A percentile compares a stretch with the other conserved stretches of the same genome.
Evolutionary conservation across 92 coral and sea anemone species (phyloP).

Genomic region (Nematostella vectensis): DNA sequence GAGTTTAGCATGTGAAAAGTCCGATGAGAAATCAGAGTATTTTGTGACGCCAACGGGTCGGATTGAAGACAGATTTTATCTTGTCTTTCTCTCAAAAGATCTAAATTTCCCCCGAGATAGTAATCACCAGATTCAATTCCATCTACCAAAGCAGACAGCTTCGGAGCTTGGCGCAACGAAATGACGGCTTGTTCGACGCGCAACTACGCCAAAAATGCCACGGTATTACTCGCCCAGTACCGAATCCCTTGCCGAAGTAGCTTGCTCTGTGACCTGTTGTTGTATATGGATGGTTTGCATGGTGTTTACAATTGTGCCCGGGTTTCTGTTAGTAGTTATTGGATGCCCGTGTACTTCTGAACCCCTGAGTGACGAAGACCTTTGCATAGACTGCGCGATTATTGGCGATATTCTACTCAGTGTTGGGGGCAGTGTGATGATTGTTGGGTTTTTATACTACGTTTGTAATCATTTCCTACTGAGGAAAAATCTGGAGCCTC

Average conservation of each 20-base stretch:
- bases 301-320: slow-evolving; percentile 30
- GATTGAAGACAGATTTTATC: slow-evolving; percentile 19
- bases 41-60: slow-evolving; percentile 28
- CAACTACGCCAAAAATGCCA: slow-evolving; percentile 14
- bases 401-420: slow-evolving; percentile 32
- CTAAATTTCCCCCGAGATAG: slow-evolving; percentile 16
- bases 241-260: slow-evolving; percentile 22
- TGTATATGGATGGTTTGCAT: slow-evolving; percentile 33
- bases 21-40: not conserved
- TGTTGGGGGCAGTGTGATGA: slow-evolving; percentile 27
- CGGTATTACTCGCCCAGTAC: slow-evolving; percentile 19
- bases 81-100: slow-evolving; percentile 12
- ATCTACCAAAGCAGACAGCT: slow-evolving; percentile 2
- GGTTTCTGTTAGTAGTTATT: slow-evolving; percentile 30
- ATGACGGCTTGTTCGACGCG: slow-evolving; percentile 8
- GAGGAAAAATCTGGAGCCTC: slow-evolving; percentile 8
- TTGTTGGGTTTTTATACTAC: slow-evolving; percentile 32
- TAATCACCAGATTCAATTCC: slow-evolving; percentile 4
- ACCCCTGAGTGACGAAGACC: slow-evolving; percentile 8
- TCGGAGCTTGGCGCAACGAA: slow-evolving; percentile 1
- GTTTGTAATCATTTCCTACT: slow-evolving; percentile 17
- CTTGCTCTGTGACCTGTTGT: slow-evolving; percentile 35
- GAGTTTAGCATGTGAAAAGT: not conserved
- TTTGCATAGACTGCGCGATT: slow-evolving; percentile 39
- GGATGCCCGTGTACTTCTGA: slow-evolving; percentile 19